Evolutionary conservation across 2,888 invertebrate species (phyloP), one percentile per base, ranked within the genome.

Genomic region (Parthenolecanium corni): DNA sequence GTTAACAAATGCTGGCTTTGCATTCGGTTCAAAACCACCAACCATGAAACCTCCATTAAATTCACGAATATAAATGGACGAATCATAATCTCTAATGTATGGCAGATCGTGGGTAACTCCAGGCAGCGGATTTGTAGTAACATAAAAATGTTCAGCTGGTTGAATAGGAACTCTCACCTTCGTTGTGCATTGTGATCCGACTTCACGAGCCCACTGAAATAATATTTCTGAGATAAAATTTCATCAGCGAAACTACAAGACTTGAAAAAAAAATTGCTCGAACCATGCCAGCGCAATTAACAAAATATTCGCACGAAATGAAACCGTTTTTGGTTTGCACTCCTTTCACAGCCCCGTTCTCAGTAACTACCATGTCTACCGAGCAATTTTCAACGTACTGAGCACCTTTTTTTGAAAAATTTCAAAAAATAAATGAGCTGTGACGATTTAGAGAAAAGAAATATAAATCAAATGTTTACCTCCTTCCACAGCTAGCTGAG

Each of bases 231-330:
- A n/a, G n/a, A n/a, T n/a, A n/a, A n/a, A n/a, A n/a, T n/a, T n/a
- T n/a, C n/a, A n/a, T n/a, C n/a, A n/a, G n/a, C n/a, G n/a, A n/a
- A n/a, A n/a, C n/a, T n/a, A n/a, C n/a, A 52, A 20, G 5, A 31
- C 36, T 2, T 3, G 11, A 1, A 58, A 21, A 58, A 49, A 36
- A 11, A 31, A 6, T 31, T 31, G 4, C 31, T 61, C 71, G 72
- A 71, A 80, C 80, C 79, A 83, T 82, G 66, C 85, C 85, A 64
- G 82, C 80, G 72, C 83, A 82, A 72, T 84, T 84, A 47, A 85
- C 79, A 70, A 82, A 80, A 74, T 79, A 80, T 73, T 82, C 80
- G 70, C 82, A 82, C 40, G 73, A 70, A 47, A 82, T 76, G 54
- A 71, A 74, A 23, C 84, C 84, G 64, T 73, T 72, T 53, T 77